Evolutionary conservation across 2,888 invertebrate genomes (phyloP).

Genomic region (Ormyrus labotus): DNA sequence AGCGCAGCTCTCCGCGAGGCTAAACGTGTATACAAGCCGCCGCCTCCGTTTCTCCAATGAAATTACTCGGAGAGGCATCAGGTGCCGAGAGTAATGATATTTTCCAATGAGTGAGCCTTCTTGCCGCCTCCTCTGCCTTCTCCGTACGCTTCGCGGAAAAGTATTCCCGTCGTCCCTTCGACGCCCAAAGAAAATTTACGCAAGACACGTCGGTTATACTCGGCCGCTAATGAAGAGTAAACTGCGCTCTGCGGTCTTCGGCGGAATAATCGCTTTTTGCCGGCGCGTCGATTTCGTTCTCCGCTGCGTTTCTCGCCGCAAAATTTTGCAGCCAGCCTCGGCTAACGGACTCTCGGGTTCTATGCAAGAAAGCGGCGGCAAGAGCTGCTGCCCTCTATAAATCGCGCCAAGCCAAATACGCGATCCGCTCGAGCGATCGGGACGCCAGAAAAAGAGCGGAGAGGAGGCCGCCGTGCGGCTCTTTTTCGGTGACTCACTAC

Average conservation of each 20-base stretch:
- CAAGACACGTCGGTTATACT: neutral
- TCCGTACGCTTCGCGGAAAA: neutral
- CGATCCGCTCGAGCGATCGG: conserved; percentile 16
- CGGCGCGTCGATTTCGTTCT: no score
- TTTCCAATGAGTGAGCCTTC: conserved; percentile 62
- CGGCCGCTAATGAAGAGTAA: conserved; percentile 29
- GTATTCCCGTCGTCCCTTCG: neutral
- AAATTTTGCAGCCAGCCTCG: neutral
- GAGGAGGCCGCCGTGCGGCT: no score
- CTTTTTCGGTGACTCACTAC: neutral
- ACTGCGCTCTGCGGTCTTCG: conserved; percentile 4
- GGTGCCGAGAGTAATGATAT: conserved; percentile 65
- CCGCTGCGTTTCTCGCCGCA: neutral
- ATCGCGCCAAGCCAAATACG: conserved; percentile 12
- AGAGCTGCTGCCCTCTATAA: no score
- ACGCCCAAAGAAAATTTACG: no score
- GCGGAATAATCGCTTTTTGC: neutral
- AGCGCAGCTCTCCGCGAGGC: neutral
- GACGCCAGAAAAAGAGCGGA: neutral
- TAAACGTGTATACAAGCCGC: no score
- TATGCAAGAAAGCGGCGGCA: neutral
- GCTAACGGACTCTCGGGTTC: conserved; percentile 1
- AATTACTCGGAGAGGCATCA: conserved; percentile 52
- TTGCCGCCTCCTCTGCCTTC: neutral
- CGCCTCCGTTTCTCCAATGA: no score